Conservation (phyloP, 2,888 invertebrate genomes). For the Euzophera pinguis region DNA sequence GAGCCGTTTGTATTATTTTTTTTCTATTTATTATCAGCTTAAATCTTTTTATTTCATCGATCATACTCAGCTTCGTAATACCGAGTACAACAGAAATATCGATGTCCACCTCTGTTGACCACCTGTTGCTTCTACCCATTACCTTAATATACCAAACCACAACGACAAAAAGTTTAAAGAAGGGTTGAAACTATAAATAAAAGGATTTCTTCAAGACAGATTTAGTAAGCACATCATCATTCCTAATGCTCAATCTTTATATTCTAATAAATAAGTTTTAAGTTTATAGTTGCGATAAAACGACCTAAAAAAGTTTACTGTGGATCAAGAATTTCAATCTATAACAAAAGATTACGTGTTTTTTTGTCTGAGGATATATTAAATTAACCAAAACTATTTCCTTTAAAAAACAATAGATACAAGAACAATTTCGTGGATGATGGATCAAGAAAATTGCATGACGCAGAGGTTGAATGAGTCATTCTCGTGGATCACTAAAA, state of each 20-base stretch:
- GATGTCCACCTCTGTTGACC: slow-evolving; percentile 11
- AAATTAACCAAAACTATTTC: background rate
- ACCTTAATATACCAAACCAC: slow-evolving; percentile 41
- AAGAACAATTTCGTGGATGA: background rate
- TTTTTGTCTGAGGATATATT: background rate
- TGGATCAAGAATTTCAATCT: slow-evolving; percentile 2
- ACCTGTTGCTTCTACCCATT: slow-evolving; percentile 49
- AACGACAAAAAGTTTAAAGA: slow-evolving; percentile 40
- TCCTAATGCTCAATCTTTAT: slow-evolving; percentile 23
- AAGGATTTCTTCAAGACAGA: slow-evolving; percentile 41
- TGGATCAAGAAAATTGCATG: background rate
- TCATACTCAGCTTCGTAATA: background rate
- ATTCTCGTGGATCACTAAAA: background rate
- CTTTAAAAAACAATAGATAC: background rate
- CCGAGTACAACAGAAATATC: background rate
- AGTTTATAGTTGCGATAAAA: background rate
- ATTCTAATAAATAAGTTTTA: slow-evolving; percentile 13
- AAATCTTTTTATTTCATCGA: background rate
- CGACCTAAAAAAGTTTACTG: background rate
- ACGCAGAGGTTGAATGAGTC: background rate
- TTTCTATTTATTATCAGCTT: background rate
- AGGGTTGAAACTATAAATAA: slow-evolving; percentile 46
- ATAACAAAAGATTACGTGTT: background rate
- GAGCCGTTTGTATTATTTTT: background rate
- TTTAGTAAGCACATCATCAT: slow-evolving; percentile 26